Base-by-base conservation (phyloP, 2,797 vertebrate genomes). In the Buphagus erythrorhynchus region DNA sequence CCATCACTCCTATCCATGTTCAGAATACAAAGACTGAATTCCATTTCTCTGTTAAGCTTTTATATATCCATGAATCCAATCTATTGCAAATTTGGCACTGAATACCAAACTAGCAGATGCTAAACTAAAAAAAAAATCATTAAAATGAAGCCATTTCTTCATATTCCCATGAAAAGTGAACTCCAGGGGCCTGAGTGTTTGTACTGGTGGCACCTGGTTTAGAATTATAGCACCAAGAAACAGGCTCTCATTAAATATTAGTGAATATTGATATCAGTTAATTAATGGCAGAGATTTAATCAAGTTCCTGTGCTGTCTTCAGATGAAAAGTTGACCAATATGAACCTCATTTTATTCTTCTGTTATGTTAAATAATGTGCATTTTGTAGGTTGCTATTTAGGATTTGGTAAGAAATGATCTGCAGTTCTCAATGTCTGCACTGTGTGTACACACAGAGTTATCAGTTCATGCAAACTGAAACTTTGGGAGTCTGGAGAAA, bases 271-370 rank as follows among this genome's bases (percentile, higher is more conserved):
- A 5, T 49, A 48, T 59, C 45, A 86, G 51, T 63, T 66, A 68
- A 93, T 71, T 46, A 33, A 51, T 24, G 83, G 58, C 65, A 71
- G 61, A 92, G 59, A 90, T 74, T 93, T 45, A 43, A 90, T 71
- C 22, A 35, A 65, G 21, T 84, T 90, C n/a, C 57, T 51, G 28
- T 66, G n/a, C 51, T 22, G 75, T 73, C 22, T 76, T 63, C 57
- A 81, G 63, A 45, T 45, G 58, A 85, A 87, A 76, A n/a, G 35
- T 14, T 77, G 88, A 51, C 62, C 57, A 67, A 25, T 29, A 49
- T 5, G 31, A 43, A 68, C 16, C 25, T 67, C 2, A 33, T 33
- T 76, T 91, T 18, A 19, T 25, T 75, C n/a, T 46, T 59, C 40
- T 72, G 12, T 46, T 61, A 18, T 15, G 8, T 25, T 68, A 77